Evolutionary conservation across 2,797 vertebrate species (phyloP), one percentile per base, ranked within the genome.

Genomic region (Macrochelys suwanniensis): DNA sequence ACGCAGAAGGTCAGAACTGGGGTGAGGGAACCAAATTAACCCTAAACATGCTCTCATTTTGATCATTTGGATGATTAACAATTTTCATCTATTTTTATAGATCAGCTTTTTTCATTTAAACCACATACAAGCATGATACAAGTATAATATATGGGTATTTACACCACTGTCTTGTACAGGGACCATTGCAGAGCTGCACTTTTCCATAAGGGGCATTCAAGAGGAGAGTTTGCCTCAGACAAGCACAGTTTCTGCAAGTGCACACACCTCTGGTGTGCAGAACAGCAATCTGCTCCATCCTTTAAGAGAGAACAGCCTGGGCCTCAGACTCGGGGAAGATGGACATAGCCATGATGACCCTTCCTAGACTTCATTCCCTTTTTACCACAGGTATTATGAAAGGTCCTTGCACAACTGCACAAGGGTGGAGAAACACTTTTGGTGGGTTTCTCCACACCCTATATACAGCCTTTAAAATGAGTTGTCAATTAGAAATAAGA

Each of bases 401-500:
- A 86, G 26, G 19, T 25, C 11, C 33, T 51, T 54, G 11, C 13
- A 28, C 56, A 65, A 82, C 37, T 61, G 57, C 79, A 92, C 50
- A 87, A 45, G 7, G 11, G 15, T 8, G 85, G 53, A 1, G 90
- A 45, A 85, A 78, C 51, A 28, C 89, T 90, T 94, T 28, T 42
- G 79, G 80, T 71, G 89, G 82, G 17, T 51, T 54, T 42, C 12
- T 13, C 12, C 4, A 16, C 3, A 47, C 68, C 59, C 33, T 76
- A 25, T 86, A 94, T 84, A 95, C 83, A 84, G 87, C 71, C 12
- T 89, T 68, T 94, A 88, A 86, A 74, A 37, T 21, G 11, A 6
- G 82, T 96, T 82, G 85, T 88, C 91, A 91, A 96, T 94, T 93
- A 95, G 81, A 95, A 97, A 83, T 91, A 96, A 96, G 84, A 96